phyloP scores from a whole-genome alignment of 2,888 invertebrate species.

The Chrysotoxum bicinctum region DNA sequence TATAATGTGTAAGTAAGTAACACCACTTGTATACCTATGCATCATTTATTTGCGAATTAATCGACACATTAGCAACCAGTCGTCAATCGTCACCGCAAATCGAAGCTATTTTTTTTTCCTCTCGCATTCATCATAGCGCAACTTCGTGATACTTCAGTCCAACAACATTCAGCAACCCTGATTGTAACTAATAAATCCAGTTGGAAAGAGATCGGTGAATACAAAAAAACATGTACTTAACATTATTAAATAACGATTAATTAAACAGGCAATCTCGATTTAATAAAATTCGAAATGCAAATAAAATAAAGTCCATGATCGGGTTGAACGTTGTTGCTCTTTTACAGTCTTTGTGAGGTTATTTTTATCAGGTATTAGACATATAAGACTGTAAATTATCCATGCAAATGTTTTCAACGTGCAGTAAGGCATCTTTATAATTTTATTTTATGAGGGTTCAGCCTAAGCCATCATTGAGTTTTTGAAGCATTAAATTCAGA shows the following conservation, averaged over 20 bases:
- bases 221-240: constrained; percentile 23
- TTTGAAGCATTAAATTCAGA: too few species aligned
- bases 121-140: constrained; percentile 13
- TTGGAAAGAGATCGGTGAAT: constrained; percentile 1
- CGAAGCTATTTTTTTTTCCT: neutral
- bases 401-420: too few species aligned
- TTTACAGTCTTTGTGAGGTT: neutral
- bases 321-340: neutral
- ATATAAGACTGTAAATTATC: too few species aligned
- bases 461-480: too few species aligned
- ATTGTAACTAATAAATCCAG: constrained; percentile 50
- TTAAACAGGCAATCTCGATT: constrained; percentile 57
- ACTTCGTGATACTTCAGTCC: constrained; percentile 18
- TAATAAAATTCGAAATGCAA: constrained; percentile 24
- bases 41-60: constrained; percentile 62
- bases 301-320: neutral
- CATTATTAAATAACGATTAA: constrained; percentile 69
- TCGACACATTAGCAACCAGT: constrained; percentile 60
- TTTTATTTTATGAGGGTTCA: too few species aligned
- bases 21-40: neutral
- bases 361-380: too few species aligned
- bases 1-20: neutral
- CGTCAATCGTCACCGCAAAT: constrained; percentile 54
- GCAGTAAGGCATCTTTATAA: too few species aligned
- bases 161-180: constrained; percentile 21